These are phyloP conservation scores for Austrolebias charrua DNA, from an alignment of 2,797 vertebrate genomes.

Conservation along the genomic window DNA sequence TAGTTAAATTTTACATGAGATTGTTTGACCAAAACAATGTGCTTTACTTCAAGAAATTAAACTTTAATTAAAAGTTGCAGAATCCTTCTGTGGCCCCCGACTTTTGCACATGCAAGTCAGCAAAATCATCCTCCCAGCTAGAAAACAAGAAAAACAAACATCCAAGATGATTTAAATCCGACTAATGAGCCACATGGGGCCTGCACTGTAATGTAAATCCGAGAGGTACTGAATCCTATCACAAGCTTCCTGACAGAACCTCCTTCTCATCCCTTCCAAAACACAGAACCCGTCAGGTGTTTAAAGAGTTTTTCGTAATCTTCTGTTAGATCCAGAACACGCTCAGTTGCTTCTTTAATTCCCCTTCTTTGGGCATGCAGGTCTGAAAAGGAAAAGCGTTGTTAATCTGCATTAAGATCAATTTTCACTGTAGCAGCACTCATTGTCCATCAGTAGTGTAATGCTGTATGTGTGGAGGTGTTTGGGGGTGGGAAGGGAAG, in stretches of 20 bases:
- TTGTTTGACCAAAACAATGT: too few species aligned
- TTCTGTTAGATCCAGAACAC: neutral
- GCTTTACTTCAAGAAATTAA: too few species aligned
- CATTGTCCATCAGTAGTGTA: neutral
- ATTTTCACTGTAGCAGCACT: neutral
- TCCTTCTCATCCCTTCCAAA: neutral
- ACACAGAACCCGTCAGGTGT: neutral
- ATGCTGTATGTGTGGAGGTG: slow-evolving; percentile 7
- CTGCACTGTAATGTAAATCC: neutral
- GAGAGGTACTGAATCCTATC: slow-evolving; percentile 18
- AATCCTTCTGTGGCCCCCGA: slow-evolving; percentile 31
- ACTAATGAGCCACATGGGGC: slow-evolving; percentile 25
- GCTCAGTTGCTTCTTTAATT: neutral
- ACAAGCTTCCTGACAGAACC: neutral
- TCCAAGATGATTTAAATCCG: slow-evolving; percentile 3
- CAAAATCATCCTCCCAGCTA: neutral
- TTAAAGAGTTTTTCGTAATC: neutral
- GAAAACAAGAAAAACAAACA: slow-evolving; percentile 22
- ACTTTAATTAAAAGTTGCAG: too few species aligned
- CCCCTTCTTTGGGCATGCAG: neutral
- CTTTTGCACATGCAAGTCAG: slow-evolving; percentile 55
- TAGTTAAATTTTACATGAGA: too few species aligned
- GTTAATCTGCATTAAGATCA: slow-evolving; percentile 6
- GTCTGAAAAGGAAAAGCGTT: neutral
- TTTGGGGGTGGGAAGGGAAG: neutral